These are phyloP conservation scores for Geodia barretti DNA, from an alignment of 37 sponge, comb jelly and placozoan species.

Conservation along the genomic window DNA sequence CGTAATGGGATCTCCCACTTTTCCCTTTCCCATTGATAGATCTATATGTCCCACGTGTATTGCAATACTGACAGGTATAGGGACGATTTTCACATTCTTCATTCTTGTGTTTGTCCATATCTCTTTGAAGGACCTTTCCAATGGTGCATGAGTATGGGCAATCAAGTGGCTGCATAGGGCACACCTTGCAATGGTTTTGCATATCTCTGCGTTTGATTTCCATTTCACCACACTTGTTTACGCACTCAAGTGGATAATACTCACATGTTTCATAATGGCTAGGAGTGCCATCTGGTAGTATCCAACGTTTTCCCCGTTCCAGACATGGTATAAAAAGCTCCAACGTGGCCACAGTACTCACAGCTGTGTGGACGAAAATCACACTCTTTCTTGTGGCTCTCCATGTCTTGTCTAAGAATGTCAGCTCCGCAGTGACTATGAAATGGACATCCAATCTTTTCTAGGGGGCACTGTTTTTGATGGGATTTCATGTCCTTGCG, in stretches of 20 bases:
- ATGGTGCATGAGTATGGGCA: too few relatives aligned
- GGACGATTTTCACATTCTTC: too few relatives aligned
- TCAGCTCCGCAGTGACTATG: not conserved
- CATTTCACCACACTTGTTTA: slow-evolving; percentile 30
- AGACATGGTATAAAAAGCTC: not conserved
- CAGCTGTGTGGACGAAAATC: slow-evolving; percentile 3
- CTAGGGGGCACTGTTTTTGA: not conserved
- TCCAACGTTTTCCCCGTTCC: not conserved
- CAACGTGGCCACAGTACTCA: slow-evolving; percentile 8
- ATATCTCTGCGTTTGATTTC: not conserved
- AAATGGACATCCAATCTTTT: too few relatives aligned
- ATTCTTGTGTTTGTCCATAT: too few relatives aligned
- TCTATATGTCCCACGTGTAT: not conserved
- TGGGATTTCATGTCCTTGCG: slow-evolving; percentile 7
- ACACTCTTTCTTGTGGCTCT: not conserved
- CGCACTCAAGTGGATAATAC: slow-evolving; percentile 16
- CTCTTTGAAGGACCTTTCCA: too few relatives aligned
- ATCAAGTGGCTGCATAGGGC: slow-evolving; percentile 8
- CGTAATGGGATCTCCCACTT: not conserved
- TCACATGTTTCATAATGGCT: slow-evolving; percentile 1
- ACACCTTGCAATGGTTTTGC: not conserved
- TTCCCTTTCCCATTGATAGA: too few relatives aligned
- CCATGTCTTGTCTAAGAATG: not conserved
- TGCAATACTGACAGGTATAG: not conserved
- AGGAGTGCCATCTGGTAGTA: not conserved